phyloP scores from a whole-genome alignment of 2,888 invertebrate genomes.

The Diarsia brunnea region DNA sequence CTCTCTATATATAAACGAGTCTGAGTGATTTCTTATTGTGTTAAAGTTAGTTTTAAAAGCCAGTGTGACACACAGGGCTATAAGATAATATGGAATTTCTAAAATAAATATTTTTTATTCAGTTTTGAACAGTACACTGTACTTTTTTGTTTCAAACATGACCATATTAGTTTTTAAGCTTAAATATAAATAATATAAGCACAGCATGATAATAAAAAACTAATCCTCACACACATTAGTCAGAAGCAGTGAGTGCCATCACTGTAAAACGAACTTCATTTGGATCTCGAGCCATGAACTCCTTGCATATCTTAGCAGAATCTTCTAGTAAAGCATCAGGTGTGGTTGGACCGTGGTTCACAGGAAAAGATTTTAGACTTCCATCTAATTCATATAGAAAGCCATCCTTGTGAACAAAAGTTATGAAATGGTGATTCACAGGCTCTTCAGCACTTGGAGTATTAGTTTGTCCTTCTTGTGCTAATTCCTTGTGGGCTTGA shows the following conservation, averaged over 20 bases:
- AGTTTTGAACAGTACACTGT: slow-evolving; percentile 82
- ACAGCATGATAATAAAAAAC: slow-evolving; percentile 62
- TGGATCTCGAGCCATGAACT: slow-evolving; percentile 97
- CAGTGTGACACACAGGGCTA: no score
- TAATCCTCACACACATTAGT: slow-evolving; percentile 75
- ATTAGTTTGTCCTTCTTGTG: slow-evolving; percentile 97
- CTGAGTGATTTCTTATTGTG: no score
- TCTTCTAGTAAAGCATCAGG: slow-evolving; percentile 95
- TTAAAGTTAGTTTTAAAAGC: no score
- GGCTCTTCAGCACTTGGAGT: slow-evolving; percentile 94
- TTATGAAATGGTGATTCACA: slow-evolving; percentile 97
- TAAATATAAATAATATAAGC: slow-evolving; percentile 67
- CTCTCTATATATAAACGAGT: no score
- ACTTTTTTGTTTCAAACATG: slow-evolving; percentile 73
- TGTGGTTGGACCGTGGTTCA: slow-evolving; percentile 95
- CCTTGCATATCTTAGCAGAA: slow-evolving; percentile 95
- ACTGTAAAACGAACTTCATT: slow-evolving; percentile 97
- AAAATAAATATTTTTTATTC: slow-evolving; percentile 75
- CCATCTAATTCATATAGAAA: slow-evolving; percentile 96
- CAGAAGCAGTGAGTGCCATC: slow-evolving; percentile 93
- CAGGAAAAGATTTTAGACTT: slow-evolving; percentile 92
- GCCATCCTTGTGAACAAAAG: slow-evolving; percentile 96
- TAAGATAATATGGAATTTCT: not conserved
- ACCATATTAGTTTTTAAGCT: slow-evolving; percentile 69
- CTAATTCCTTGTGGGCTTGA: slow-evolving; percentile 95